A percentile compares a stretch with the other conserved stretches of the same genome.
phyloP scores from a whole-genome alignment of 2,888 invertebrate species.

The Megastigmus dorsalis region DNA sequence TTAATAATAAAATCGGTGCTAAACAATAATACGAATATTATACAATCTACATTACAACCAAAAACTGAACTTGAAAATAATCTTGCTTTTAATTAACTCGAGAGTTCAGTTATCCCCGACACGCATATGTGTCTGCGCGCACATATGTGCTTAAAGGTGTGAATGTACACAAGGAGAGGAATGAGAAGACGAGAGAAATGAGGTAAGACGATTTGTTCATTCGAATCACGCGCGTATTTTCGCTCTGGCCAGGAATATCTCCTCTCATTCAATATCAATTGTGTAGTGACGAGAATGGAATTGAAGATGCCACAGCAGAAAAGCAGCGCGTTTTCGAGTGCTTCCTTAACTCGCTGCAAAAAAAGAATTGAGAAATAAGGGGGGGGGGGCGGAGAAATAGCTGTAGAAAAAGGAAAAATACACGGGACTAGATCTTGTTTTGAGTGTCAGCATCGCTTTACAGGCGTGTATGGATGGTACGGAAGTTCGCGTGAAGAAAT shows the following conservation, averaged over 20 bases:
- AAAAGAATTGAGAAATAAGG: neutral
- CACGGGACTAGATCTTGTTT: neutral
- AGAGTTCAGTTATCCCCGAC: neutral
- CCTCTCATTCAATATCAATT: slow-evolving; percentile 50
- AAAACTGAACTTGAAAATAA: too few relatives aligned
- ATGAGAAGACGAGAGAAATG: neutral
- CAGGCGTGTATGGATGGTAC: too few relatives aligned
- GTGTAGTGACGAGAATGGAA: slow-evolving; percentile 45
- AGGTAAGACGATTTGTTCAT: slow-evolving; percentile 24
- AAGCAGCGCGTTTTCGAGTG: neutral
- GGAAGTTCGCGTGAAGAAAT: too few relatives aligned
- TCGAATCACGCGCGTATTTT: slow-evolving; percentile 48
- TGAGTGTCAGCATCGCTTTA: neutral
- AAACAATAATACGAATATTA: too few relatives aligned
- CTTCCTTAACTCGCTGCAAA: slow-evolving; percentile 12
- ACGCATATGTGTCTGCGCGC: neutral
- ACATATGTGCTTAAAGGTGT: neutral
- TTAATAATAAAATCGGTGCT: too few relatives aligned
- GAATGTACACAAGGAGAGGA: neutral
- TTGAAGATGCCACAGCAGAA: slow-evolving; percentile 15
- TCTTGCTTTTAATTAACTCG: slow-evolving; percentile 14
- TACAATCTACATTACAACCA: too few relatives aligned
- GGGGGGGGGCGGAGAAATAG: too few relatives aligned
- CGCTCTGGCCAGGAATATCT: slow-evolving; percentile 43
- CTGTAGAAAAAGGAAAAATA: neutral